Base-by-base conservation (phyloP, 2,113 vertebrate genomes). In the Pandion haliaetus region DNA sequence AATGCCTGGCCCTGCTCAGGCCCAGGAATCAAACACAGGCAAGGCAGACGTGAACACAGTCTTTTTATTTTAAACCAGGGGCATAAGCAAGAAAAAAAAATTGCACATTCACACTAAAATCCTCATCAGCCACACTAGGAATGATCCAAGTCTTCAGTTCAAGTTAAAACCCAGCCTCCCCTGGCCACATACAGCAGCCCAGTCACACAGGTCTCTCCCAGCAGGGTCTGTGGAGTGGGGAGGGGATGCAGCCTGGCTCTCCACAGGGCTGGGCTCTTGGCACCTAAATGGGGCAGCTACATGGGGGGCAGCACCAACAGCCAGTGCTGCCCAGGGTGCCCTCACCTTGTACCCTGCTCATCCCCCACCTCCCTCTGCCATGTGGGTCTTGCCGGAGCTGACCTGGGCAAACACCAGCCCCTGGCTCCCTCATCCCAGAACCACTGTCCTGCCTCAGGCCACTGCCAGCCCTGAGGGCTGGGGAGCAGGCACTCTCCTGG, bases 71-170 rank as follows among this genome's bases (percentile, higher is more conserved):
- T 97, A 97, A 97, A 96, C 58, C 21, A n/a, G 94, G 85, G 96
- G 98, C 95, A 73, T 55, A 92, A 98, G 97, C 95, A 92, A 97
- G 67, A 76, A 91, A 89, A 93, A 90, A 87, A 73, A 96, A 93
- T 57, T 92, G 97, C 97, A 98, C 98, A 97, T 97, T 98, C 97
- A 98, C 93, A 97, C 97, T 95, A 97, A 97, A 97, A 96, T 88
- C 88, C 93, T 97, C 82, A 86, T 85, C 97, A 97, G 93, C 70
- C 92, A 89, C 94, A 90, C 85, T 88, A 96, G 98, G 97, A 98
- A 98, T 97, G 96, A 95, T 95, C 86, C 80, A 94, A 77, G 95
- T 82, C 83, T 97, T 84, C 65, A 80, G 57, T 40, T 5, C 12
- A 31, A 76, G 29, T 70, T 80, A 73, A 94, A 96, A 84, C 10